Evolutionary conservation across 2,797 vertebrate species (phyloP).

Genomic region (Hipposideros larvatus): DNA sequence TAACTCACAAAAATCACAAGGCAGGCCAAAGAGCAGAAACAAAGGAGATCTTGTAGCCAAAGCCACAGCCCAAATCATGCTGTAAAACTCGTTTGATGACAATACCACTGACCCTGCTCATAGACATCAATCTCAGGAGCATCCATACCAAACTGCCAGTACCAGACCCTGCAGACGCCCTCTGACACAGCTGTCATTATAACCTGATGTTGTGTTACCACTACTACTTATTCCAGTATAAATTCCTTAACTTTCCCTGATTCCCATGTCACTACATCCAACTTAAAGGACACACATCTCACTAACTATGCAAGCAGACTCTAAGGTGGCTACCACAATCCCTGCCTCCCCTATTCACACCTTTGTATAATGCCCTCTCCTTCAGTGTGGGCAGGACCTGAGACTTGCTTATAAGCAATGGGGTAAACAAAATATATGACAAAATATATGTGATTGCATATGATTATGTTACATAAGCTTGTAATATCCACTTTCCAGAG

Average conservation of each 20-base stretch:
- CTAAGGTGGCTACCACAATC: not conserved
- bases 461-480: not conserved
- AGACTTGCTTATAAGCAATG: not conserved
- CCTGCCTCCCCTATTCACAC: not conserved
- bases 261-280: not conserved
- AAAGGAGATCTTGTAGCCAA: not conserved
- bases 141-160: not conserved
- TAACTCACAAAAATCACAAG: conserved; percentile 21
- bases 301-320: not conserved
- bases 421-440: not conserved
- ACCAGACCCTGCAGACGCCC: no score
- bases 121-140: not conserved
- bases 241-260: not conserved
- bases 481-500: not conserved
- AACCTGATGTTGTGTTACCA: no score
- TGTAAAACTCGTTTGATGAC: not conserved
- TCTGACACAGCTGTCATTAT: not conserved
- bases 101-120: not conserved
- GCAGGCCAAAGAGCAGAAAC: not conserved
- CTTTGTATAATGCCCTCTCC: not conserved
- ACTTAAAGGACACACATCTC: not conserved
- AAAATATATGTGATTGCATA: not conserved
- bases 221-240: not conserved
- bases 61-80: not conserved
- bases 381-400: not conserved